Evolutionary conservation across 2,113 vertebrate genomes (phyloP).

Genomic region (Galemys pyrenaicus): DNA sequence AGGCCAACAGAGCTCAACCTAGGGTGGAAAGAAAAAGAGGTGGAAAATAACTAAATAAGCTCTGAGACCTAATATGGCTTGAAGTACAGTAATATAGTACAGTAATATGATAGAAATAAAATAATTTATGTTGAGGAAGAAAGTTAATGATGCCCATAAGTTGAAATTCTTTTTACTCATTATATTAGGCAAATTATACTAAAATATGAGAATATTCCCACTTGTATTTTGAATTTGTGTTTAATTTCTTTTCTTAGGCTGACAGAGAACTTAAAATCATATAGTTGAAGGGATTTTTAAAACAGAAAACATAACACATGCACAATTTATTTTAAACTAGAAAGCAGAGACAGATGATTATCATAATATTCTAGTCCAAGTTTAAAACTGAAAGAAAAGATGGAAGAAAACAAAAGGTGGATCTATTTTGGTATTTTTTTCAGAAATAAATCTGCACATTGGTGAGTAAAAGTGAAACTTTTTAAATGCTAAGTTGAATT

Average conservation of each 20-base stretch:
- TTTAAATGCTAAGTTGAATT: neutral
- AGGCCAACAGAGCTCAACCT: slow-evolving; percentile 85
- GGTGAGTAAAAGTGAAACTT: neutral
- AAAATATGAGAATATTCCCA: neutral
- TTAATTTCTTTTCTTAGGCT: slow-evolving; percentile 11
- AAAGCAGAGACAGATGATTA: neutral
- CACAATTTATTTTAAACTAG: neutral
- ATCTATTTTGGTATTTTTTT: neutral
- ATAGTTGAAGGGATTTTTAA: neutral
- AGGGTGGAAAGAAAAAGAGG: neutral
- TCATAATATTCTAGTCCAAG: neutral
- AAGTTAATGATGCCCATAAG: neutral
- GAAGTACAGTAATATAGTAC: neutral
- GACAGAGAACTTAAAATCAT: neutral
- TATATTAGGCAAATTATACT: slow-evolving; percentile 43
- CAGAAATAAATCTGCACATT: neutral
- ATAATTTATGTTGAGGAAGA: neutral
- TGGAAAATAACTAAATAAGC: neutral
- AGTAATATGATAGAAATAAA: neutral
- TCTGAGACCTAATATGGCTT: neutral
- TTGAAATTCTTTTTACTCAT: slow-evolving; percentile 37
- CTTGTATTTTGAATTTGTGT: slow-evolving; percentile 43
- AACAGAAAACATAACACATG: neutral
- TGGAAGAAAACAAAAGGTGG: neutral
- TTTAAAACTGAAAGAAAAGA: neutral